Percentiles rank a stretch among this genome's conserved stretches.
Evolutionary conservation across 2,888 invertebrate species (phyloP).

Genomic region (Hirtodrosophila alboralis): DNA sequence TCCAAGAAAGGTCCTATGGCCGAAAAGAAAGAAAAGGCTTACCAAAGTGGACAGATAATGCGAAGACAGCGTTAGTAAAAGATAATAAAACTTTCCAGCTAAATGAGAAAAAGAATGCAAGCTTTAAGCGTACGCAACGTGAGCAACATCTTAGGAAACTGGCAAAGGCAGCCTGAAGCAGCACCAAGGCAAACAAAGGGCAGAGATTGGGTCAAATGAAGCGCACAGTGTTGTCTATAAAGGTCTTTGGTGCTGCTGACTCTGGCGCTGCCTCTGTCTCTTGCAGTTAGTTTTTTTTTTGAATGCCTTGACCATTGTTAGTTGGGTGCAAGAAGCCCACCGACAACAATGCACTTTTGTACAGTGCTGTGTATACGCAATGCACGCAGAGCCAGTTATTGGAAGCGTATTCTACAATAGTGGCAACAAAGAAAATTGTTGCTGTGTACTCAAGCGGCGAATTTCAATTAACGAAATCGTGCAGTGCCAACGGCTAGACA

Average conservation of each 20-base stretch:
- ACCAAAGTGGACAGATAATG: slow-evolving; percentile 12
- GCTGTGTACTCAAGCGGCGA: slow-evolving; percentile 42
- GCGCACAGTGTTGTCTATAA: slow-evolving; percentile 43
- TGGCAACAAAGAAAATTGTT: slow-evolving; percentile 49
- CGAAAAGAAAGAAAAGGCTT: slow-evolving; percentile 25
- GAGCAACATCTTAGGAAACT: slow-evolving; percentile 16
- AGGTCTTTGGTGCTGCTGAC: slow-evolving; percentile 4
- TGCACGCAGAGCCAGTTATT: slow-evolving; percentile 20
- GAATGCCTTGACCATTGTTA: slow-evolving; percentile 37
- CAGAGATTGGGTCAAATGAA: slow-evolving; percentile 67
- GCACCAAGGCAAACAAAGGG: slow-evolving; percentile 56
- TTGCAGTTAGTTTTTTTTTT: slow-evolving; percentile 13
- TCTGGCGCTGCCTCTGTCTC: not conserved
- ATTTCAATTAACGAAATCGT: slow-evolving; percentile 65
- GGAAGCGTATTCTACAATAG: slow-evolving; percentile 3
- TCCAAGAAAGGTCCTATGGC: slow-evolving; percentile 16
- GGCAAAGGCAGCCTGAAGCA: slow-evolving; percentile 1
- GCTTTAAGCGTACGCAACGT: slow-evolving; percentile 39
- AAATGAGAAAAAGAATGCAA: slow-evolving; percentile 59
- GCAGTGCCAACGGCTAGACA: slow-evolving; percentile 14
- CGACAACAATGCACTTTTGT: slow-evolving; percentile 42
- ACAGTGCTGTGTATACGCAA: slow-evolving; percentile 45
- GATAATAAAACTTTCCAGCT: slow-evolving; percentile 53
- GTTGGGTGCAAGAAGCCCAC: slow-evolving; percentile 20
- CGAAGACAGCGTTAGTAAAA: slow-evolving; percentile 16